Evolutionary conservation across 2,113 vertebrate genomes (phyloP), one percentile per base, ranked within the genome.

Genomic region (Xenopus laevis): DNA sequence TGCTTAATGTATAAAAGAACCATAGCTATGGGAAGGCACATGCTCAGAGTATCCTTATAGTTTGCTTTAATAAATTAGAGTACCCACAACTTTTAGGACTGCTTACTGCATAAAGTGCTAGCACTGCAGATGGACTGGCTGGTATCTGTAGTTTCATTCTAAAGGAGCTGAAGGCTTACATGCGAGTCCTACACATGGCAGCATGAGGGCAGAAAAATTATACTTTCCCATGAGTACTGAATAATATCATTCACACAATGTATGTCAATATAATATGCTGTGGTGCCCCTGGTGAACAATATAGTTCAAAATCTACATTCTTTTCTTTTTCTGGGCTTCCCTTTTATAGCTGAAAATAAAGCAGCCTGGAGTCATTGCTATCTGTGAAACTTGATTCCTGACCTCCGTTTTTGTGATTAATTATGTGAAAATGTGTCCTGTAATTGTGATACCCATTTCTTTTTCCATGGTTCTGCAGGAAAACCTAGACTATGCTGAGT

Each of bases 361-460:
- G 84, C 79, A 85, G 79, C 73, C 79, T 68, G 82, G 79, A 87
- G 84, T 86, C 86, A 72, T 79, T 23, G 71, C 70, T 83, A 84
- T 84, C 79, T 84, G 72, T 71, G 79, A 79, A 83, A 72, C 67
- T 80, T 87, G 86, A 90, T 87, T 89, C 88, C 86, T 85, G 83
- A 84, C 85, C 86, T 86, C 79, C 79, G 81, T 82, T 80, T 79
- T 66, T 82, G 81, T 81, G 81, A 85, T 86, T 79, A 86, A 82
- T 71, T 68, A 81, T 85, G 84, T 80, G 78, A 83, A 69, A 77
- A 69, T 77, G 30, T 76, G 59, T 64, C 30, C 73, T 76, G 59
- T 23, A 63, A 23, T 20, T 23, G n/a, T 67, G 18, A 21, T 50
- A 27, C 58, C 70, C 50, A 63, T 44, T 44, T 62, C 33, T 72